These are phyloP conservation scores for Galemys pyrenaicus DNA, from an alignment of 2,113 vertebrate species.

Conservation along the genomic window DNA sequence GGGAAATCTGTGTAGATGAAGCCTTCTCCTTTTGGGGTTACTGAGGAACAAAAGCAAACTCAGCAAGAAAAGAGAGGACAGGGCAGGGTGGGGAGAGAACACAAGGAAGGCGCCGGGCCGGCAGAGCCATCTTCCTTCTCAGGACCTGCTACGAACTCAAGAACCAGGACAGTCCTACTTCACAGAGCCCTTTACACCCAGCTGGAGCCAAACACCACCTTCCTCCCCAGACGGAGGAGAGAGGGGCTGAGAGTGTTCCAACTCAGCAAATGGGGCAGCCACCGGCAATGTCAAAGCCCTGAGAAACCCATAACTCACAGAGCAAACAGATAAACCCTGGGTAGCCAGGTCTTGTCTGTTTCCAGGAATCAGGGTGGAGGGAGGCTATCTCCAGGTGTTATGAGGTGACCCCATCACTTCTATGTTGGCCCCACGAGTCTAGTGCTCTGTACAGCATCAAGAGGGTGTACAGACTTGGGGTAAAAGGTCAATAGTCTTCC, in stretches of 20 bases:
- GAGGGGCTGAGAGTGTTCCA: background rate
- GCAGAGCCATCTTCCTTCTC: background rate
- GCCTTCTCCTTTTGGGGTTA: background rate
- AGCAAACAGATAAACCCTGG: background rate
- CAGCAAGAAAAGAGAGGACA: background rate
- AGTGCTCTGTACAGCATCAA: background rate
- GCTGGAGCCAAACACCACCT: background rate
- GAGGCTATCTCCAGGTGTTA: background rate
- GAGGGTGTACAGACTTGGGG: background rate
- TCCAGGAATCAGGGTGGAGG: background rate
- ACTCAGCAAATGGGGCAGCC: background rate
- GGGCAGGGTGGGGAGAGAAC: background rate
- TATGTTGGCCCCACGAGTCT: background rate
- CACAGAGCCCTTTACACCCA: background rate
- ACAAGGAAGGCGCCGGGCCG: slow-evolving; percentile 18
- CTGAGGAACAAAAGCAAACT: slow-evolving; percentile 7
- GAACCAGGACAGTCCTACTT: background rate
- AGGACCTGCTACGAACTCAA: background rate
- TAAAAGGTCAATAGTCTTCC: background rate
- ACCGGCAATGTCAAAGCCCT: background rate
- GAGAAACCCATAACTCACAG: background rate
- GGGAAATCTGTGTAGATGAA: background rate
- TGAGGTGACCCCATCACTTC: background rate
- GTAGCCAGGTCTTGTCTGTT: background rate
- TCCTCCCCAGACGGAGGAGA: background rate